Conservation (phyloP, 92 coral and sea anemone genomes). For the Plumapathes pennacea region DNA sequence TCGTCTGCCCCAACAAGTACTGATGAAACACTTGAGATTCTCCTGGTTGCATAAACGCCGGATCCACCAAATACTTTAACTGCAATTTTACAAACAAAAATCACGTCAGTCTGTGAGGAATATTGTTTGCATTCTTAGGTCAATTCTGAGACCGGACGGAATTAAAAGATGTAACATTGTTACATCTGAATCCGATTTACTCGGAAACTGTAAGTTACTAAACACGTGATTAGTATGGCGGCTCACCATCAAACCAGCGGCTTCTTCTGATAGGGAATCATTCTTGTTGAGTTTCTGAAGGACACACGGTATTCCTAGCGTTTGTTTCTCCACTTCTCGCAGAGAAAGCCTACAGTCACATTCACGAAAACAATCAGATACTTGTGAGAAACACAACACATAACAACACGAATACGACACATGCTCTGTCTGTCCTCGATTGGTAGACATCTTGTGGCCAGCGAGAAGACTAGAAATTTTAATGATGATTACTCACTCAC, state of each 20-base stretch:
- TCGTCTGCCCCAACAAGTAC: conserved; percentile 70
- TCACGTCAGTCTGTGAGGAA: too few species aligned
- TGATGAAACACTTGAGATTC: conserved; percentile 82
- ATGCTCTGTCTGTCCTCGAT: too few species aligned
- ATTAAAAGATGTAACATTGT: background rate
- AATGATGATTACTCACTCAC: too few species aligned
- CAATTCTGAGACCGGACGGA: too few species aligned
- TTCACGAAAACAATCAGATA: too few species aligned
- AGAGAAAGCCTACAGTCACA: conserved; percentile 65
- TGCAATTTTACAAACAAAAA: background rate
- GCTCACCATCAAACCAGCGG: conserved; percentile 86
- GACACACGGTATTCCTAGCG: conserved; percentile 67
- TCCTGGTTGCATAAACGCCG: conserved; percentile 93
- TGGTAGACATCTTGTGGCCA: too few species aligned
- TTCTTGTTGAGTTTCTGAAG: conserved; percentile 73
- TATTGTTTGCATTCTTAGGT: too few species aligned
- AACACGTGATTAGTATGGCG: background rate
- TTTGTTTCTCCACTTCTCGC: conserved; percentile 44
- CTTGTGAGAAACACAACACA: too few species aligned
- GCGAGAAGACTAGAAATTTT: too few species aligned
- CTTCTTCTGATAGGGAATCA: conserved; percentile 77
- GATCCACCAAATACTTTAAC: conserved; percentile 87
- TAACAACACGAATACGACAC: too few species aligned
- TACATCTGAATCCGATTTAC: background rate
- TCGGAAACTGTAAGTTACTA: background rate